A percentile compares a stretch with the other conserved stretches of the same genome.
Conservation (phyloP, 2,113 vertebrate genomes). For the Stegostoma tigrinum region DNA sequence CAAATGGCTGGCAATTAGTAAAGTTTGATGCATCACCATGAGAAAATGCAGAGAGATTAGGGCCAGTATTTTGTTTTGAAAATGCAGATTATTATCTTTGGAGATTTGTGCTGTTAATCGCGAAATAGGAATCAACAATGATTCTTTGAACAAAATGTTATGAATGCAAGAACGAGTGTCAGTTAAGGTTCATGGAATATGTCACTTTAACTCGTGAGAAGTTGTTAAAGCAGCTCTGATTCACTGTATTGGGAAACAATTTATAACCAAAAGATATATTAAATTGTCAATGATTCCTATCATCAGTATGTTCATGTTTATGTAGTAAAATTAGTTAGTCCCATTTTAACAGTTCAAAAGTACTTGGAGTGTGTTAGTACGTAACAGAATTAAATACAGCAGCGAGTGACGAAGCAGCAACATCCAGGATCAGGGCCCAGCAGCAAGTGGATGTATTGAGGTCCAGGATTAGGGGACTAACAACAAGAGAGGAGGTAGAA, state of each 20-base stretch:
- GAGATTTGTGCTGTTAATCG: neutral
- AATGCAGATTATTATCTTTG: neutral
- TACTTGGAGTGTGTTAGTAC: no score
- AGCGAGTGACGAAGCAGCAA: no score
- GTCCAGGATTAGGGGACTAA: no score
- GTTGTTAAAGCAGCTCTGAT: neutral
- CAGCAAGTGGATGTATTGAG: no score
- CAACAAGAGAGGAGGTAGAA: no score
- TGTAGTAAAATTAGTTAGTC: neutral
- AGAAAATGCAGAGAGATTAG: neutral
- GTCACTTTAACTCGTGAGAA: neutral
- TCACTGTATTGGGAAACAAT: neutral
- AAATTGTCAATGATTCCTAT: neutral
- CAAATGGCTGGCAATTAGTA: neutral
- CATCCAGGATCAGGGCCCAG: no score
- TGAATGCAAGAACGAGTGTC: neutral
- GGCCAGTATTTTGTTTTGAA: neutral
- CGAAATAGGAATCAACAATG: neutral
- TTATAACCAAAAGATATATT: neutral
- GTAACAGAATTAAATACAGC: no score
- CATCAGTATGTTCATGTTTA: neutral
- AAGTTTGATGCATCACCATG: neutral
- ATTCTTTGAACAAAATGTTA: neutral
- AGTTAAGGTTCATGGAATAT: neutral
- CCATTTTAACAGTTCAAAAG: neutral